These are phyloP conservation scores for Nematolebias whitei DNA, from an alignment of 2,113 vertebrate species.

Conservation along the genomic window DNA sequence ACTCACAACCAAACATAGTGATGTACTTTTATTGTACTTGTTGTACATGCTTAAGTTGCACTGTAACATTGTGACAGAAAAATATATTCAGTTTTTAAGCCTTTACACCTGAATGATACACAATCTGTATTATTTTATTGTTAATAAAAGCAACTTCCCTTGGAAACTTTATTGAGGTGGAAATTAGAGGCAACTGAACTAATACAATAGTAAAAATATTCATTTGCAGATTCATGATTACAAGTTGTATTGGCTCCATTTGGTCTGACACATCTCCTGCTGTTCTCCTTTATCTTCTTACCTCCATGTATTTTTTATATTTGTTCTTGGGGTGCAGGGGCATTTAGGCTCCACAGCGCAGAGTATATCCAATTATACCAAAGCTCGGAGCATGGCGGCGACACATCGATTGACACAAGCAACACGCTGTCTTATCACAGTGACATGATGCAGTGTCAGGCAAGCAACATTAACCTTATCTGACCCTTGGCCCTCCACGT, in stretches of 20 bases:
- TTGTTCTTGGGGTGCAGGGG: slow-evolving; percentile 35
- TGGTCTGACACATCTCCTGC: slow-evolving; percentile 22
- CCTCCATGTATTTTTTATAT: slow-evolving; percentile 3
- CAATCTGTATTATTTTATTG: background rate
- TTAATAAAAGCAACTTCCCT: background rate
- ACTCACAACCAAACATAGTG: too few species aligned
- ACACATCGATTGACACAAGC: slow-evolving; percentile 69
- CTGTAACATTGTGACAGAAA: too few species aligned
- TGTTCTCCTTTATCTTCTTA: slow-evolving; percentile 32
- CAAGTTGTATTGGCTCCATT: background rate
- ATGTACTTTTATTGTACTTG: too few species aligned
- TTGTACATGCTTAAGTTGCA: too few species aligned
- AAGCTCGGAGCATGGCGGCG: slow-evolving; percentile 49
- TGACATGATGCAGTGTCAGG: slow-evolving; percentile 59
- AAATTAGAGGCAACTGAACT: background rate
- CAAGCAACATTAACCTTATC: slow-evolving; percentile 65
- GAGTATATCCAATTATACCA: slow-evolving; percentile 60
- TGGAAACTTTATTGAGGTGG: background rate
- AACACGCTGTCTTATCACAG: slow-evolving; percentile 61
- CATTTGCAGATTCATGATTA: background rate
- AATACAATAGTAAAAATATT: background rate
- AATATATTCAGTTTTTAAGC: too few species aligned
- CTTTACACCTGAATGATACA: background rate
- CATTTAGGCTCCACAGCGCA: slow-evolving; percentile 33
- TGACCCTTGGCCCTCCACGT: slow-evolving; percentile 5